phyloP scores from a whole-genome alignment of 2,888 invertebrate species.

The Cheilosia soror region DNA sequence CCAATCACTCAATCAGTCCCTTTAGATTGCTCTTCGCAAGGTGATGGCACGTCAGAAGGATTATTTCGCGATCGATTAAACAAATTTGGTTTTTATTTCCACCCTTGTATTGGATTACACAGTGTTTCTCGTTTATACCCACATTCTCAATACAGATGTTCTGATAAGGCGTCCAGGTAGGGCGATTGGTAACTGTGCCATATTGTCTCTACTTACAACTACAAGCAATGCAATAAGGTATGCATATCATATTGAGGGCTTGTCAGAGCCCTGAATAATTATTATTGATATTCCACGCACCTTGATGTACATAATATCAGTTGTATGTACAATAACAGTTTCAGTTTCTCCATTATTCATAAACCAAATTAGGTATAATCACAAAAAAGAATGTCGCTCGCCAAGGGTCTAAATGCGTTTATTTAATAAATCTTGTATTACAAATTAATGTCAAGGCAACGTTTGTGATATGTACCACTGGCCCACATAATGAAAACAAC shows the following conservation, averaged over 20 bases:
- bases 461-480: neutral
- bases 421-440: neutral
- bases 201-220: neutral
- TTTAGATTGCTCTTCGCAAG: conserved; percentile 27
- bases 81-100: conserved; percentile 65
- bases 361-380: neutral
- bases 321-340: neutral
- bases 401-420: no score
- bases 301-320: no score
- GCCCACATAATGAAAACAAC: neutral
- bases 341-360: neutral
- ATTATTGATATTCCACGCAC: no score
- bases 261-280: no score
- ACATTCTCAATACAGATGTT: conserved; percentile 22
- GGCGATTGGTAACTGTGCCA: neutral
- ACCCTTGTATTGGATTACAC: conserved; percentile 40
- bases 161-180: neutral
- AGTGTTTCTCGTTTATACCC: neutral
- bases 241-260: no score
- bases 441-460: conserved; percentile 2
- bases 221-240: neutral
- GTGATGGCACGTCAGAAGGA: conserved; percentile 51
- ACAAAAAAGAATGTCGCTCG: no score
- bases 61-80: conserved; percentile 56
- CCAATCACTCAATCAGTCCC: conserved; percentile 51